Percentiles rank a stretch among this genome's conserved stretches.
Conservation (phyloP, 2,797 vertebrate genomes). For the Bradypodion pumilum region DNA sequence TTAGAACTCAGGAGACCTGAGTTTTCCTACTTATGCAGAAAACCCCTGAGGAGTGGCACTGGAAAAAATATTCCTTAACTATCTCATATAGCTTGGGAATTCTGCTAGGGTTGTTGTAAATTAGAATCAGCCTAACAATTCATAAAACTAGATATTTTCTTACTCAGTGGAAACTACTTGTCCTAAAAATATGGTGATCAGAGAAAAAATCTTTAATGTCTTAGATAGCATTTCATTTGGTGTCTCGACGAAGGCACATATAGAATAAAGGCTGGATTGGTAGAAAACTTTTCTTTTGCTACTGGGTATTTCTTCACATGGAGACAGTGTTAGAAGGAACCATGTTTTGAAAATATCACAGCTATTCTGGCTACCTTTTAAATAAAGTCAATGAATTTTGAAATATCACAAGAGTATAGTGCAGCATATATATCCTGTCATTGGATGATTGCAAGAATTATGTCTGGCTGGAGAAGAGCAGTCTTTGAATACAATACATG, state of each 20-base stretch:
- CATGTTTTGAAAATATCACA: neutral
- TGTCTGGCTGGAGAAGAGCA: neutral
- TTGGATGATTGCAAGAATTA: neutral
- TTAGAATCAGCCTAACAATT: too few relatives aligned
- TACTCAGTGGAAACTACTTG: neutral
- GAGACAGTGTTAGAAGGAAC: neutral
- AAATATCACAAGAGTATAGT: neutral
- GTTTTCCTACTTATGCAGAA: too few relatives aligned
- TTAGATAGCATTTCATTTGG: neutral
- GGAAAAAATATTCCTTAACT: too few relatives aligned
- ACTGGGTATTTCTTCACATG: neutral
- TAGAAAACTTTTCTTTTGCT: neutral
- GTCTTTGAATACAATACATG: neutral
- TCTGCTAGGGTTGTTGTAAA: too few relatives aligned
- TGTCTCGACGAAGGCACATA: neutral
- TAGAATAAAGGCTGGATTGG: neutral
- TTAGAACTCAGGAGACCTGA: too few relatives aligned
- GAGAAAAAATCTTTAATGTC: neutral
- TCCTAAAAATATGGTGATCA: neutral
- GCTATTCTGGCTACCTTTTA: neutral
- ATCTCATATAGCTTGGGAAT: too few relatives aligned
- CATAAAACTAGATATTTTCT: neutral
- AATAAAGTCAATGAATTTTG: neutral
- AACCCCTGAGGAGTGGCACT: too few relatives aligned
- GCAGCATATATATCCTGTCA: neutral